These are phyloP conservation scores for Drosophila willistoni DNA, from an alignment of 1,140 invertebrate species.

Conservation along the genomic window DNA sequence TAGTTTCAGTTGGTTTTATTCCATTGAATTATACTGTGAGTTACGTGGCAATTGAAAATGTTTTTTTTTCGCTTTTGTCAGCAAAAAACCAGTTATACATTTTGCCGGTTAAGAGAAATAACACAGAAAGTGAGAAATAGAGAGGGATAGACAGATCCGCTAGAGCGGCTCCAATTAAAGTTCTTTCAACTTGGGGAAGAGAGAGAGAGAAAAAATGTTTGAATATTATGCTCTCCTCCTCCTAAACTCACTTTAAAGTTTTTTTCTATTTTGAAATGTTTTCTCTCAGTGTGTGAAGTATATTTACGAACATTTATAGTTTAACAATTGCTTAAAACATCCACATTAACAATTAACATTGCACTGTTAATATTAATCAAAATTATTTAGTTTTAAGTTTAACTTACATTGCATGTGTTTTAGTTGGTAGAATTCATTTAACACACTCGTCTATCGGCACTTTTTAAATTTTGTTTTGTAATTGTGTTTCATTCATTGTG, in stretches of 20 bases:
- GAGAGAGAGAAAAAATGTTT: not conserved
- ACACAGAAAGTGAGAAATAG: not conserved
- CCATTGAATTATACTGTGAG: too few species aligned
- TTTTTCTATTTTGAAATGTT: not conserved
- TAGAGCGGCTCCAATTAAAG: not conserved
- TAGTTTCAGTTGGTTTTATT: constrained; percentile 11
- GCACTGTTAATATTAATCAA: not conserved
- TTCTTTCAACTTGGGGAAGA: not conserved
- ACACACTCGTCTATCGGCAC: not conserved
- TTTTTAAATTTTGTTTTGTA: not conserved
- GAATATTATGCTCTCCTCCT: too few species aligned
- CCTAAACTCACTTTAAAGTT: too few species aligned
- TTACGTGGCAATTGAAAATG: constrained; percentile 26
- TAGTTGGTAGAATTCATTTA: not conserved
- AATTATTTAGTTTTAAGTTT: not conserved
- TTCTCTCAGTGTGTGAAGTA: not conserved
- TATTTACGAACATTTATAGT: not conserved
- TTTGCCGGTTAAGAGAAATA: constrained; percentile 7
- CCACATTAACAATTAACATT: not conserved
- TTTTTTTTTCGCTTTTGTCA: not conserved
- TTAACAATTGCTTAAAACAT: not conserved
- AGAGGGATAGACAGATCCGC: not conserved
- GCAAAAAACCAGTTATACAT: constrained; percentile 2
- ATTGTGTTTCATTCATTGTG: constrained; percentile 12
- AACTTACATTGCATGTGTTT: not conserved